Conservation (phyloP, 2,113 vertebrate species). For the Istiophorus platypterus region DNA sequence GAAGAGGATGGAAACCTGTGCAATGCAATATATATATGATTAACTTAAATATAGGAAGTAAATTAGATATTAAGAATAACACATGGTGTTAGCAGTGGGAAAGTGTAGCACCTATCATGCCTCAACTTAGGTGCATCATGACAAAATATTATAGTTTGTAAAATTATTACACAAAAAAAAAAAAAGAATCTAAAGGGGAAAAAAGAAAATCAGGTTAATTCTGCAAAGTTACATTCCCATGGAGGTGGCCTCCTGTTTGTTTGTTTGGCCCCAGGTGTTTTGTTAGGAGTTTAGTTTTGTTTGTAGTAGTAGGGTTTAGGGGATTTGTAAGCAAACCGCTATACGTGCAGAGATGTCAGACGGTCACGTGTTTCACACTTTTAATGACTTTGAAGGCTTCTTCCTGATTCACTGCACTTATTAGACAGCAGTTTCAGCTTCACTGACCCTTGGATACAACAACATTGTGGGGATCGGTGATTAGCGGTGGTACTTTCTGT, state of each 20-base stretch:
- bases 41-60: no score
- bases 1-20: no score
- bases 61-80: no score
- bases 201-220: not conserved
- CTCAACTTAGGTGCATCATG: not conserved
- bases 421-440: not conserved
- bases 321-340: not conserved
- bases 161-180: not conserved
- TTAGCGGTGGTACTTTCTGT: not conserved
- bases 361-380: not conserved
- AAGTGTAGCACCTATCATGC: not conserved
- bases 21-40: no score
- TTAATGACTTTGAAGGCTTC: not conserved
- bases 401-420: not conserved
- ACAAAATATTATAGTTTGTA: not conserved
- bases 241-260: no score
- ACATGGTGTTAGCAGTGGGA: not conserved
- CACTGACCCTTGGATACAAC: not conserved
- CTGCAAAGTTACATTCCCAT: not conserved
- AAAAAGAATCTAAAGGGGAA: no score
- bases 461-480: not conserved
- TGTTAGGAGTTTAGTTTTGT: no score
- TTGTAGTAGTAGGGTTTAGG: no score
- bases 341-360: not conserved
- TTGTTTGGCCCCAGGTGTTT: not conserved